phyloP scores from a whole-genome alignment of 2,888 invertebrate genomes.

The Torymus texanus region DNA sequence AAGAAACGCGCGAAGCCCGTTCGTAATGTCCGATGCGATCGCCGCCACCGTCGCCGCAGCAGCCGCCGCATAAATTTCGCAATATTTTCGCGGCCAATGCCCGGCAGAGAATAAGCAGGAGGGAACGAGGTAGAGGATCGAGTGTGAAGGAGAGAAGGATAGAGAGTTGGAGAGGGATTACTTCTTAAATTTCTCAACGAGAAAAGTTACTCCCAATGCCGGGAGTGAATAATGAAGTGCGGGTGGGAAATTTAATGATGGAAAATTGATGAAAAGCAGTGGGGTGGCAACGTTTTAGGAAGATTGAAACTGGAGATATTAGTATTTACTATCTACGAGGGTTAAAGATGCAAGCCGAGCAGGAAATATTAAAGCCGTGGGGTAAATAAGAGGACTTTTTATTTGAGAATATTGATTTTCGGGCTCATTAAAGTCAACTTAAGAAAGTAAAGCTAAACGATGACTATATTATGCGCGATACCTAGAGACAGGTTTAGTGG shows the following conservation, averaged over 20 bases:
- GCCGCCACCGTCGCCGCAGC: background rate
- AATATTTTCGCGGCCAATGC: constrained; percentile 37
- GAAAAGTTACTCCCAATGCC: constrained; percentile 33
- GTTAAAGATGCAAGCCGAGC: too few species aligned
- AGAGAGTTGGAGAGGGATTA: constrained; percentile 20
- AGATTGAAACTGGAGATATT: too few species aligned
- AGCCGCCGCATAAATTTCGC: constrained; percentile 40
- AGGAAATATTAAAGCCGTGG: too few species aligned
- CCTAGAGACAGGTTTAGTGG: too few species aligned
- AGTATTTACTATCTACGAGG: too few species aligned
- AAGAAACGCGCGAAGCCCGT: constrained; percentile 39
- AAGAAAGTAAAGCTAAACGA: too few species aligned
- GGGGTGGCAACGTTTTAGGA: too few species aligned
- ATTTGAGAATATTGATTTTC: too few species aligned
- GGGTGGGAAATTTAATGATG: constrained; percentile 15
- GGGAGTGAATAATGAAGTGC: constrained; percentile 39
- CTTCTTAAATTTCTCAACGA: constrained; percentile 38
- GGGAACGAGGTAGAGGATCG: constrained; percentile 2
- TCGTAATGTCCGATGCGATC: constrained; percentile 45
- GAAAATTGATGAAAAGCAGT: constrained; percentile 12
- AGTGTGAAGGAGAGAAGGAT: background rate
- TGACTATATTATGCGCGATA: too few species aligned
- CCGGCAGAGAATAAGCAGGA: background rate
- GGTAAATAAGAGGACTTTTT: too few species aligned
- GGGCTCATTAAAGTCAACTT: too few species aligned